These are phyloP conservation scores for Drosophila prostipennis DNA, from an alignment of 2,888 invertebrate species.

Conservation along the genomic window DNA sequence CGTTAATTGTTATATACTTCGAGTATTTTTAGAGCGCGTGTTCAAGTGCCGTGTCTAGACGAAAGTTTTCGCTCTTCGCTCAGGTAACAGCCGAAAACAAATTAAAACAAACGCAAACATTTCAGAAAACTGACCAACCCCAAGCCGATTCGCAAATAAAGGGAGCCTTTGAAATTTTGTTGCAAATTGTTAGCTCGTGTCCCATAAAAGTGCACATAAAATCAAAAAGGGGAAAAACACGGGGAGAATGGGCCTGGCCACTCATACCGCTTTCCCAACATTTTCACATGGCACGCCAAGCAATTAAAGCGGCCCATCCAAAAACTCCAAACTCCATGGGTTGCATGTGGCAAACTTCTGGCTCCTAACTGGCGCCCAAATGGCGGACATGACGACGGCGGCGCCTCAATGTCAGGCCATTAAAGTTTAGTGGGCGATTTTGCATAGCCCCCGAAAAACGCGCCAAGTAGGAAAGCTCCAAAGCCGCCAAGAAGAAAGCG, in stretches of 20 bases:
- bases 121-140: slow-evolving; percentile 61
- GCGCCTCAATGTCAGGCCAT: slow-evolving; percentile 77
- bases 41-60: slow-evolving; percentile 46
- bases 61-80: slow-evolving; percentile 28
- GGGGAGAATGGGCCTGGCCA: slow-evolving; percentile 1
- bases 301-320: slow-evolving; percentile 60
- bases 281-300: slow-evolving; percentile 57
- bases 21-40: slow-evolving; percentile 48
- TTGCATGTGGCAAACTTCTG: slow-evolving; percentile 68
- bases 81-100: slow-evolving; percentile 31
- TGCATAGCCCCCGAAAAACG: slow-evolving; percentile 53
- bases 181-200: slow-evolving; percentile 50
- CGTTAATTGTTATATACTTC: slow-evolving; percentile 33
- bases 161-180: slow-evolving; percentile 34
- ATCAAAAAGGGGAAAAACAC: slow-evolving; percentile 16
- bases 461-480: slow-evolving; percentile 11
- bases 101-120: slow-evolving; percentile 29
- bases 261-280: slow-evolving; percentile 29
- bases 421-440: slow-evolving; percentile 72
- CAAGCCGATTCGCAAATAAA: slow-evolving; percentile 29
- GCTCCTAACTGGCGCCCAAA: slow-evolving; percentile 75
- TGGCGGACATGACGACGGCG: slow-evolving; percentile 66
- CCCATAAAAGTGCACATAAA: slow-evolving; percentile 68
- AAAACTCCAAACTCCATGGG: slow-evolving; percentile 17
- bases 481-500: slow-evolving; percentile 8